Percentiles rank a stretch among this genome's conserved stretches.
Evolutionary conservation across 2,888 invertebrate species (phyloP).

Genomic region (Actias luna): DNA sequence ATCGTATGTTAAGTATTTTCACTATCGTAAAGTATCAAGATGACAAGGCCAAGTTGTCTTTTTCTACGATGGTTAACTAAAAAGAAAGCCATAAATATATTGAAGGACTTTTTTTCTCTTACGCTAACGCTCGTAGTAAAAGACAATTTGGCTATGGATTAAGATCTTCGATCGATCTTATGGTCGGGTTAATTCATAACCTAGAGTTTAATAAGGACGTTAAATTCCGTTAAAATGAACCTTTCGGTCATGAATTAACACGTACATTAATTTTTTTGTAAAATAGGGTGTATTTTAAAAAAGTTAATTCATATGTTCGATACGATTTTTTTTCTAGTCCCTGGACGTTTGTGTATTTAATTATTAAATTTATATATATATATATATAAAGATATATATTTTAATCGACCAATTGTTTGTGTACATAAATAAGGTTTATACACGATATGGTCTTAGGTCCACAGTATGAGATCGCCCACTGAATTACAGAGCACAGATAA

Average conservation of each 20-base stretch:
- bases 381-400: too few relatives aligned
- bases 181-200: not conserved
- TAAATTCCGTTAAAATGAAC: not conserved
- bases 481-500: constrained; percentile 22
- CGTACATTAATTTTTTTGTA: not conserved
- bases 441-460: not conserved
- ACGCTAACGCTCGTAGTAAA: too few relatives aligned
- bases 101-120: too few relatives aligned
- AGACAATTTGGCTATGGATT: too few relatives aligned
- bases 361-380: not conserved
- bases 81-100: too few relatives aligned
- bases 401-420: not conserved
- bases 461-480: not conserved
- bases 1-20: not conserved
- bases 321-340: constrained; percentile 10
- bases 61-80: too few relatives aligned
- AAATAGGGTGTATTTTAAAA: not conserved
- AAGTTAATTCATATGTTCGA: not conserved
- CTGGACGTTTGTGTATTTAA: constrained; percentile 4
- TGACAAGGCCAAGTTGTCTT: too few relatives aligned
- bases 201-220: not conserved
- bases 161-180: constrained; percentile 1
- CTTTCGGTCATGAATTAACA: not conserved
- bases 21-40: not conserved
- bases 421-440: not conserved